Conservation (phyloP, 2,797 vertebrate genomes). For the Graptemys geographica region DNA sequence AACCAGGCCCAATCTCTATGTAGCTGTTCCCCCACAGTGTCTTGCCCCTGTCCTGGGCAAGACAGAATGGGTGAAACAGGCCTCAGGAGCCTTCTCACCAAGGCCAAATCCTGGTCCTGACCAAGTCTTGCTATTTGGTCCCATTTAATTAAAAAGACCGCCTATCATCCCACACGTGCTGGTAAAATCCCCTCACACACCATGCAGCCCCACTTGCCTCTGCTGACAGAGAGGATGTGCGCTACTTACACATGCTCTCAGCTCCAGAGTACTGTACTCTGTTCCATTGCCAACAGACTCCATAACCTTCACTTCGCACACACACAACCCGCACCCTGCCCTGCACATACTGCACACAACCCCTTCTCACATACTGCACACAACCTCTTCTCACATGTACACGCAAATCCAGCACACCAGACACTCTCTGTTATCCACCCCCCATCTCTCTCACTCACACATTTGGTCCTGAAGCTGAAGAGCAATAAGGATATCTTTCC, state of each 20-base stretch:
- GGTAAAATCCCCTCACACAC: accelerated
- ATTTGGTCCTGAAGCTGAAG: not conserved
- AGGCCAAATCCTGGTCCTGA: not conserved
- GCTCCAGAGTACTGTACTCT: too few relatives aligned
- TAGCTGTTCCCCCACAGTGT: not conserved
- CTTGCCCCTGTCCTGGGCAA: not conserved
- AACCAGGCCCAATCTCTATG: too few relatives aligned
- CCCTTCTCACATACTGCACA: too few relatives aligned
- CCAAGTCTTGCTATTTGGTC: constrained; percentile 55
- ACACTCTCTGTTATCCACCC: not conserved
- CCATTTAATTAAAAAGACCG: constrained; percentile 8
- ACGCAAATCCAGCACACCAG: not conserved
- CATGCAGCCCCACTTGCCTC: not conserved
- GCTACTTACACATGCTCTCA: not conserved
- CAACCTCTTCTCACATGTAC: not conserved
- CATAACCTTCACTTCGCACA: not conserved
- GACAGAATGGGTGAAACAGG: not conserved
- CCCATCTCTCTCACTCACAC: not conserved
- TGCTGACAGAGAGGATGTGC: not conserved
- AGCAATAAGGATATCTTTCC: not conserved
- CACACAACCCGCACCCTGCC: not conserved
- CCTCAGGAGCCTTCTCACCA: constrained; percentile 55
- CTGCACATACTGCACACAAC: not conserved
- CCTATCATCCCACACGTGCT: not conserved
- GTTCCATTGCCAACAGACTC: too few relatives aligned